These are phyloP conservation scores for Eulacestoma nigropectus DNA, from an alignment of 2,113 vertebrate species.

Conservation along the genomic window DNA sequence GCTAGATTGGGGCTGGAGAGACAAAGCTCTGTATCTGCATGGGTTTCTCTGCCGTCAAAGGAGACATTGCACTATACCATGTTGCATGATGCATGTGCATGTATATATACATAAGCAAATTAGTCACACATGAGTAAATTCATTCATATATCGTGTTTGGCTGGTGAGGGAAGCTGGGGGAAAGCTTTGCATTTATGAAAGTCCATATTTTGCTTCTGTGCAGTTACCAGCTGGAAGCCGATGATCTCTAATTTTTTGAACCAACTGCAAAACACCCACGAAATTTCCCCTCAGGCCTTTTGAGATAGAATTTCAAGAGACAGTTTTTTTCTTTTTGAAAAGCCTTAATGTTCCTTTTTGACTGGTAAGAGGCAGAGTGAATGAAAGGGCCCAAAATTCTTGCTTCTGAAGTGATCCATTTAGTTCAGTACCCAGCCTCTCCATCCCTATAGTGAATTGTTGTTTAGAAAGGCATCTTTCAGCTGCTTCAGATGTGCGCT, in stretches of 20 bases:
- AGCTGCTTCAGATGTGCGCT: slow-evolving; percentile 41
- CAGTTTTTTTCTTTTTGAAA: slow-evolving; percentile 4
- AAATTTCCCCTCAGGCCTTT: neutral
- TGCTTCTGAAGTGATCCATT: slow-evolving; percentile 2
- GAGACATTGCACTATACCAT: neutral
- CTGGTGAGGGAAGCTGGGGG: neutral
- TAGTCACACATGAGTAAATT: neutral
- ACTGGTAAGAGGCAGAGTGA: neutral
- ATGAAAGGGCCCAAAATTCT: neutral
- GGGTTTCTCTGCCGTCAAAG: neutral
- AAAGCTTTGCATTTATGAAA: neutral
- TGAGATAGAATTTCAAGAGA: neutral
- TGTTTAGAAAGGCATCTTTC: slow-evolving; percentile 46
- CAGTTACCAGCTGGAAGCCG: neutral
- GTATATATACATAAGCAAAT: neutral
- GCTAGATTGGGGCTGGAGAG: neutral
- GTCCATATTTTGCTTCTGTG: neutral
- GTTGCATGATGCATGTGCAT: neutral
- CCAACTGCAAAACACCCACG: neutral
- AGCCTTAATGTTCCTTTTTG: neutral
- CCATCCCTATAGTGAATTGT: neutral
- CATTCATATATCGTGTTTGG: neutral
- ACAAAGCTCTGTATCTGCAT: neutral
- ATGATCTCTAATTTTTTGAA: neutral
- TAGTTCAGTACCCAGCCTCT: neutral